Conservation (phyloP, 2,797 vertebrate species). For the Silurus lanzhouensis region DNA sequence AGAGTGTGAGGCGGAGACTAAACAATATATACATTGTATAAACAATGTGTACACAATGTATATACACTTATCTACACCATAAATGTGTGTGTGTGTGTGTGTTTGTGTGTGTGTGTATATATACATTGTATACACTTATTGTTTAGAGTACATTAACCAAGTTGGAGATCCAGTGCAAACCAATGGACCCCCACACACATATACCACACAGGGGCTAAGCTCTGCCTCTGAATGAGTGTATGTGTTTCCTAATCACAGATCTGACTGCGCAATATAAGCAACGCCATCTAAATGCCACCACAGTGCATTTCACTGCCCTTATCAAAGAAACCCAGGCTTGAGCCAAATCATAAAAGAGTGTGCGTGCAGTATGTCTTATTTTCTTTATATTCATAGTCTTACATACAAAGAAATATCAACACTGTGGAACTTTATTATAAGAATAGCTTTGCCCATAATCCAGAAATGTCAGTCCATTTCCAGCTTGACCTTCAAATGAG, state of each 20-base stretch:
- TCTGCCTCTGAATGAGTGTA: conserved; percentile 63
- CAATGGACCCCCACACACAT: too few species aligned
- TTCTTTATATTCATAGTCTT: conserved; percentile 44
- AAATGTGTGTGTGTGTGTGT: too few species aligned
- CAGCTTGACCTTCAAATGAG: conserved; percentile 69
- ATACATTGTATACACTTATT: too few species aligned
- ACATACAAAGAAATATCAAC: conserved; percentile 64
- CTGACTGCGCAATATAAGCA: conserved; percentile 69
- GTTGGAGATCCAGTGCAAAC: neutral
- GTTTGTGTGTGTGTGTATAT: too few species aligned
- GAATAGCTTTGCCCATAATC: conserved; percentile 37
- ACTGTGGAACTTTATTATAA: conserved; percentile 50
- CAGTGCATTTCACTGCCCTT: too few species aligned
- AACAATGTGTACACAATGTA: too few species aligned
- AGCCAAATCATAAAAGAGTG: conserved; percentile 12
- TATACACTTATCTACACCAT: too few species aligned
- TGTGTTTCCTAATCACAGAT: conserved; percentile 71
- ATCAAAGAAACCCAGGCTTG: conserved; percentile 33
- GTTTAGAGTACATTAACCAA: too few species aligned
- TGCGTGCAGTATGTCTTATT: conserved; percentile 3
- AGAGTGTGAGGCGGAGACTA: too few species aligned
- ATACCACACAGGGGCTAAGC: conserved; percentile 50
- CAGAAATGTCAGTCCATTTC: conserved; percentile 67
- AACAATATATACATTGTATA: too few species aligned
- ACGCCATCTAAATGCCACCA: conserved; percentile 67